Evolutionary conservation across 2,797 vertebrate species (phyloP).

Genomic region (Parauchenoglanis punctatus): DNA sequence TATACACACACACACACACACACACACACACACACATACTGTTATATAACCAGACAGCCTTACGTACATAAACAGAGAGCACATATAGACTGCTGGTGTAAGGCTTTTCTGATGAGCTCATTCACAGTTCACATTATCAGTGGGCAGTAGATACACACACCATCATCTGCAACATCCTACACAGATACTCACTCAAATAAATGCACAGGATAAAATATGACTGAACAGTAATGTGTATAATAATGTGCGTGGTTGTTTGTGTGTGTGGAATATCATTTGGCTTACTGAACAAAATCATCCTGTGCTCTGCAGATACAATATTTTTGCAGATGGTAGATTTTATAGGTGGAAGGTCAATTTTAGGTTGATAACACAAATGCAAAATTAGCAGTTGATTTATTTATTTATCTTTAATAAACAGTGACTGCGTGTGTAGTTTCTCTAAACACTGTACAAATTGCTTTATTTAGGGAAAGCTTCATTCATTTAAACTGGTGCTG

Average conservation of each 20-base stretch:
- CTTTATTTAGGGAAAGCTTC: background rate
- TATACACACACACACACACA: background rate
- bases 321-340: background rate
- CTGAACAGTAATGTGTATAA: background rate
- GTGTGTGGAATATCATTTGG: background rate
- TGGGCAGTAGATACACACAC: constrained; percentile 1
- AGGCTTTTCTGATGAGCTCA: constrained; percentile 21
- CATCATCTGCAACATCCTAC: background rate
- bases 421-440: background rate
- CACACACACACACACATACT: background rate
- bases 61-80: constrained; percentile 13
- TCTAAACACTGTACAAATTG: background rate
- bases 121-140: constrained; percentile 6
- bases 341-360: background rate
- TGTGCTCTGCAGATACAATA: background rate
- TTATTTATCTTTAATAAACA: background rate
- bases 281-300: background rate
- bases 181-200: background rate
- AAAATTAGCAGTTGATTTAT: background rate
- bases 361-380: background rate
- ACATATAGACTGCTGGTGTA: background rate
- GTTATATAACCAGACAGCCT: background rate
- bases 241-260: background rate
- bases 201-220: constrained; percentile 3
- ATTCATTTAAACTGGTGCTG: background rate